phyloP scores from a whole-genome alignment of 2,113 vertebrate genomes.

The Istiophorus platypterus region DNA sequence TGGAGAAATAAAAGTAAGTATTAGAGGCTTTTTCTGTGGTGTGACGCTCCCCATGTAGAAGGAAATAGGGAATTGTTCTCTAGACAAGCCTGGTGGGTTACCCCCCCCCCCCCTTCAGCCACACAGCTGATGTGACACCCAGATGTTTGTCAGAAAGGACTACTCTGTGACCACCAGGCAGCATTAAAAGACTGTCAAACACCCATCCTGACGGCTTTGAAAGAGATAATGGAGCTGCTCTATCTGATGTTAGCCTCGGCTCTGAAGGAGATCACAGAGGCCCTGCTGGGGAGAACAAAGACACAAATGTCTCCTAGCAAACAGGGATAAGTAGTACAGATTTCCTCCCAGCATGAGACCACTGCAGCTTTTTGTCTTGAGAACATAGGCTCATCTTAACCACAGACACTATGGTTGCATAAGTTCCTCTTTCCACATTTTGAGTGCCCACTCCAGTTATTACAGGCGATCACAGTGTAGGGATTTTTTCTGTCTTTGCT shows the following conservation, averaged over 20 bases:
- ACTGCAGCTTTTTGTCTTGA: slow-evolving; percentile 62
- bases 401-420: slow-evolving; percentile 35
- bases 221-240: slow-evolving; percentile 45
- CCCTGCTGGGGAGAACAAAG: slow-evolving; percentile 77
- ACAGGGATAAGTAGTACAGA: slow-evolving; percentile 76
- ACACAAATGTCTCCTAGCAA: slow-evolving; percentile 66
- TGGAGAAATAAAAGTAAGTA: neutral
- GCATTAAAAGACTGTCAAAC: slow-evolving; percentile 50
- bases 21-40: slow-evolving; percentile 1
- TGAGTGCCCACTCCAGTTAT: slow-evolving; percentile 46
- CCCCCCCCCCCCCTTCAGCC: neutral
- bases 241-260: slow-evolving; percentile 58
- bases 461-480: slow-evolving; percentile 7
- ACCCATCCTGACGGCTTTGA: slow-evolving; percentile 49
- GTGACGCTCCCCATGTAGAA: neutral
- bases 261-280: slow-evolving; percentile 56
- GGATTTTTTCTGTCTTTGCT: slow-evolving; percentile 6
- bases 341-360: slow-evolving; percentile 75
- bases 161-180: slow-evolving; percentile 16
- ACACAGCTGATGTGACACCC: slow-evolving; percentile 37
- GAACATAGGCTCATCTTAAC: slow-evolving; percentile 57
- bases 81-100: slow-evolving; percentile 16
- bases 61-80: neutral
- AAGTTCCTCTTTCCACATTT: slow-evolving; percentile 37
- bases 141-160: slow-evolving; percentile 25